A percentile compares a stretch with the other conserved stretches of the same genome.
Conservation (phyloP, 2,888 invertebrate species). For the Perdita meconis region DNA sequence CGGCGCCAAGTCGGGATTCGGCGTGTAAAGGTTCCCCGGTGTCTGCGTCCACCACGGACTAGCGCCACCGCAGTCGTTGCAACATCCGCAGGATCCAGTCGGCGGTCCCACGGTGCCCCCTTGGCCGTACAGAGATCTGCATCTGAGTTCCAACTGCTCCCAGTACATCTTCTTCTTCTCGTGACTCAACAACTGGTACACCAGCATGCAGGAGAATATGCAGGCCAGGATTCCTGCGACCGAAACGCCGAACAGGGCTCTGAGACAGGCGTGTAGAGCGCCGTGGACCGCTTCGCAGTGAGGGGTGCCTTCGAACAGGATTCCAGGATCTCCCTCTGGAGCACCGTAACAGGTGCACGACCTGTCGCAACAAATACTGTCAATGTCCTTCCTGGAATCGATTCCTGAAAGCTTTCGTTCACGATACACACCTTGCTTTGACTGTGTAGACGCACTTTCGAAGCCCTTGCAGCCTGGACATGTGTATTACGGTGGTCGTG, state of each 20-base stretch:
- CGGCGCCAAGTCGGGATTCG: constrained; percentile 89
- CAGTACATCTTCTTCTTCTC: constrained; percentile 98
- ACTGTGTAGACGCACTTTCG: constrained; percentile 93
- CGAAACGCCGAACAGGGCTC: constrained; percentile 95
- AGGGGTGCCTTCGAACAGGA: constrained; percentile 94
- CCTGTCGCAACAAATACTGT: constrained; percentile 67
- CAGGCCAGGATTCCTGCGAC: constrained; percentile 95
- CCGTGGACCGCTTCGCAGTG: constrained; percentile 97
- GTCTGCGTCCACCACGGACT: constrained; percentile 85
- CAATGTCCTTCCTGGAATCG: neutral
- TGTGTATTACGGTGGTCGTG: constrained; percentile 95
- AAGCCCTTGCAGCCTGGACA: constrained; percentile 93
- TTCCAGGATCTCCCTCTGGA: constrained; percentile 79
- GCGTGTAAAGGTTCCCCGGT: constrained; percentile 92
- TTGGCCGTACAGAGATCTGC: constrained; percentile 91
- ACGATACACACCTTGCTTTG: constrained; percentile 77
- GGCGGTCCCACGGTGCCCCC: constrained; percentile 84
- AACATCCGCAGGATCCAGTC: constrained; percentile 87
- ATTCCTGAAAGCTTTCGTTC: neutral
- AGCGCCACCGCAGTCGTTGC: constrained; percentile 89
- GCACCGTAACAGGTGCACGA: constrained; percentile 85
- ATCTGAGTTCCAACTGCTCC: constrained; percentile 93
- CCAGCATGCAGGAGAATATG: constrained; percentile 96
- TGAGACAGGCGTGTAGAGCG: constrained; percentile 93
- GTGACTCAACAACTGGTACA: constrained; percentile 94